Conservation (phyloP, 2,888 invertebrate species). For the Andrena dorsata region DNA sequence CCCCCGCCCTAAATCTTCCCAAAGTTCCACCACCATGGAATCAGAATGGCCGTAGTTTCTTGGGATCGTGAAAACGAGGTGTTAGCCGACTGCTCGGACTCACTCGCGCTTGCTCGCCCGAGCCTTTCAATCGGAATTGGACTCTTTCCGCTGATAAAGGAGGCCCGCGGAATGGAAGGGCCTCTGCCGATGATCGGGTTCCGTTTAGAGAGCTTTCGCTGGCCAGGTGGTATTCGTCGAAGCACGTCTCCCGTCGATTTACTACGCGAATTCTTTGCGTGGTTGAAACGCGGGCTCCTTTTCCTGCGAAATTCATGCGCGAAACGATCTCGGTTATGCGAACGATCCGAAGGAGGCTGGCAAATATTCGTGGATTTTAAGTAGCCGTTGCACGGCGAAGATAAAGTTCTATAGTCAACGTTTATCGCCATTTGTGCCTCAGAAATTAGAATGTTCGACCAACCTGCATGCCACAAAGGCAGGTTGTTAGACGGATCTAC, state of each 20-base stretch:
- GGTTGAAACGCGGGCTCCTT: background rate
- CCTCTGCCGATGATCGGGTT: background rate
- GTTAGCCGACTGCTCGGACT: background rate
- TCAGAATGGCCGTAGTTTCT: conserved; percentile 58
- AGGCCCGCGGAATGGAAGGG: background rate
- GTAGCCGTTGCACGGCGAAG: too few relatives aligned
- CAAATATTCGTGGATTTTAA: background rate
- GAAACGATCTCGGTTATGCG: conserved; percentile 20
- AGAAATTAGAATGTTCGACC: too few relatives aligned
- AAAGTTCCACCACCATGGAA: conserved; percentile 70
- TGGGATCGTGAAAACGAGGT: conserved; percentile 46
- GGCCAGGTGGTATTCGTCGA: background rate
- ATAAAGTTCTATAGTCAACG: too few relatives aligned
- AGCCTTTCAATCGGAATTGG: conserved; percentile 9
- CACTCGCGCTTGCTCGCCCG: background rate
- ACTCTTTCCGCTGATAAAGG: background rate
- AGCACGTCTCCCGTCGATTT: background rate
- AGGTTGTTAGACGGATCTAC: too few relatives aligned
- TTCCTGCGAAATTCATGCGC: background rate
- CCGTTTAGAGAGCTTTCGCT: background rate
- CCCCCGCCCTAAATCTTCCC: conserved; percentile 78
- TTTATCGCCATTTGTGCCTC: too few relatives aligned
- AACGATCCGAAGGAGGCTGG: background rate
- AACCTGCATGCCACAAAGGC: too few relatives aligned
- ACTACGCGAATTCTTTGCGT: conserved; percentile 1